Percentiles rank a stretch among this genome's conserved stretches.
These are phyloP conservation scores for Gephyroberyx darwinii DNA, from an alignment of 2,797 vertebrate genomes.

Conservation along the genomic window DNA sequence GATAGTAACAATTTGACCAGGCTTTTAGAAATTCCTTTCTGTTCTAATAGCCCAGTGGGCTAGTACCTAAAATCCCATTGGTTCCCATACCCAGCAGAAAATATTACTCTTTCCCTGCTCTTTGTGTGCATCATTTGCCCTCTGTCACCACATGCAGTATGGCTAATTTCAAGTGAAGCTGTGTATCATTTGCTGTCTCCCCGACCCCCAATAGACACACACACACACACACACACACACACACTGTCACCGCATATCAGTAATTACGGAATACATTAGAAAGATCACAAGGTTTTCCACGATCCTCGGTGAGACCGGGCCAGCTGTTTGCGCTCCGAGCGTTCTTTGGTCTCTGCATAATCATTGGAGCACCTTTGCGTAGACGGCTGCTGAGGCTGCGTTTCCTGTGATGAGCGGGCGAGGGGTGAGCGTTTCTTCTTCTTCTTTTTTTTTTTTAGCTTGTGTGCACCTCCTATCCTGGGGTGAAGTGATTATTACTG, in stretches of 20 bases:
- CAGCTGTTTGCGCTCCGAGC: slow-evolving; percentile 70
- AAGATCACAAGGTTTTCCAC: slow-evolving; percentile 67
- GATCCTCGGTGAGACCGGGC: slow-evolving; percentile 61
- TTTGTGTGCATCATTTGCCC: too few relatives aligned
- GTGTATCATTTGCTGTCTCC: slow-evolving; percentile 17
- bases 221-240: slow-evolving; percentile 25
- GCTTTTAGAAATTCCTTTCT: too few relatives aligned
- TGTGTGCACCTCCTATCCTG: slow-evolving; percentile 22
- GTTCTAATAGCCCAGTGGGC: too few relatives aligned
- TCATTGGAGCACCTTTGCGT: slow-evolving; percentile 62
- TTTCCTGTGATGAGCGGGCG: slow-evolving; percentile 61
- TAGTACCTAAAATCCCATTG: too few relatives aligned
- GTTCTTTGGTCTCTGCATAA: slow-evolving; percentile 69
- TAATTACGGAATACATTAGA: slow-evolving; percentile 74
- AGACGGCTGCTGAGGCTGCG: slow-evolving; percentile 73
- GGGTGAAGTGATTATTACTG: slow-evolving; percentile 63
- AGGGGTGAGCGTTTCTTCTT: slow-evolving; percentile 39
- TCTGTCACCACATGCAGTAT: too few relatives aligned
- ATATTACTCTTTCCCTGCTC: too few relatives aligned
- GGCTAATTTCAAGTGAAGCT: too few relatives aligned
- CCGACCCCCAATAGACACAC: slow-evolving; percentile 8
- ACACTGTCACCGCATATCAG: slow-evolving; percentile 47
- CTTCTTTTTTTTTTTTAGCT: slow-evolving; percentile 9
- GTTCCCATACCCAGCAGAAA: too few relatives aligned
- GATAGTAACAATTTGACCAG: too few relatives aligned